Evolutionary conservation across 1,140 invertebrate genomes (phyloP).

Genomic region (Orchesella cincta): DNA sequence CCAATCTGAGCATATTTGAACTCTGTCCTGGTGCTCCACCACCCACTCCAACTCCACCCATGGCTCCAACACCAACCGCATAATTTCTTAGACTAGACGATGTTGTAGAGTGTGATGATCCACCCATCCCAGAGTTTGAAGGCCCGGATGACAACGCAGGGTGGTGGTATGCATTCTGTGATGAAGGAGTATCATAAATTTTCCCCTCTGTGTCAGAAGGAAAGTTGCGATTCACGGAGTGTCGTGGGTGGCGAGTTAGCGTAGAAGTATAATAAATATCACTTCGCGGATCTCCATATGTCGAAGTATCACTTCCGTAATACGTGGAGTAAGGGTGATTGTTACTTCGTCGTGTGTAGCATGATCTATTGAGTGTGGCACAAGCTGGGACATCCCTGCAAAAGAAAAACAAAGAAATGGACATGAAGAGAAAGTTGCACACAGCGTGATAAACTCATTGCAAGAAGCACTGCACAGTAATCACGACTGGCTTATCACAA

Average conservation of each 20-base stretch:
- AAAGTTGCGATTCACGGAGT: constrained; percentile 24
- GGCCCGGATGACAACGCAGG: background rate
- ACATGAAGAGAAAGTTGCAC: constrained; percentile 5
- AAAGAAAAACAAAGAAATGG: background rate
- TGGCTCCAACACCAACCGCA: constrained; percentile 22
- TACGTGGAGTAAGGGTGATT: constrained; percentile 40
- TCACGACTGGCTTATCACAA: background rate
- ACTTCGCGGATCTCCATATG: constrained; percentile 46
- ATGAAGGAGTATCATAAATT: constrained; percentile 45
- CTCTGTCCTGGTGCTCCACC: constrained; percentile 35
- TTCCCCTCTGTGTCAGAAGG: constrained; percentile 19
- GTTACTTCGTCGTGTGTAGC: constrained; percentile 41
- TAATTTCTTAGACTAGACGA: constrained; percentile 33
- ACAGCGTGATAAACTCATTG: background rate
- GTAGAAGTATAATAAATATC: constrained; percentile 51
- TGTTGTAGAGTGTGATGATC: background rate
- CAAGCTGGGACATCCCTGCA: constrained; percentile 49
- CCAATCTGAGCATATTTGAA: constrained; percentile 44
- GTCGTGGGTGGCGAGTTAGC: constrained; percentile 41
- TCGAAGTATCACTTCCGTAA: constrained; percentile 39
- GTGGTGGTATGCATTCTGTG: constrained; percentile 37
- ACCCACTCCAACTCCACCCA: constrained; percentile 19
- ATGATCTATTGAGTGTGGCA: constrained; percentile 47
- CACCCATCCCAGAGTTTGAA: background rate
- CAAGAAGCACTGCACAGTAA: too few relatives aligned